A percentile compares a stretch with the other conserved stretches of the same genome.
Conservation (phyloP, 2,113 vertebrate species). For the Protobothrops mucrosquamatus region DNA sequence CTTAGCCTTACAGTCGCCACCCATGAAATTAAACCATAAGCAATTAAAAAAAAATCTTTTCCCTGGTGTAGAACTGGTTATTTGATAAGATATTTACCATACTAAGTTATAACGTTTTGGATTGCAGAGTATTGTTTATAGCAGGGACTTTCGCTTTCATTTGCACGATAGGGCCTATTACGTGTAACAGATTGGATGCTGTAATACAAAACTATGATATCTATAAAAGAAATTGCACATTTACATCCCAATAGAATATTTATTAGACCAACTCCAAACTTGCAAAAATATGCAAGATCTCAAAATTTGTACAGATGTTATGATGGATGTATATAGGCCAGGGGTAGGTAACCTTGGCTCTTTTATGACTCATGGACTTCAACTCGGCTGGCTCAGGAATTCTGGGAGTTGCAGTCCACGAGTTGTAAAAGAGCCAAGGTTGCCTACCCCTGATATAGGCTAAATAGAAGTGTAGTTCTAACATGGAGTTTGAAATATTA, state of each 20-base stretch:
- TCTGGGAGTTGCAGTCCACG: too few species aligned
- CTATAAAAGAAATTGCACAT: not conserved
- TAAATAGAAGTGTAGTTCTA: not conserved
- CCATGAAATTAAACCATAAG: not conserved
- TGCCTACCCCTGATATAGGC: too few species aligned
- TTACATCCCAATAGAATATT: not conserved
- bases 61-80: not conserved
- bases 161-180: not conserved
- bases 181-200: not conserved
- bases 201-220: not conserved
- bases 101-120: not conserved
- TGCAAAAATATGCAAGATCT: not conserved
- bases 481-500: not conserved
- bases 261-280: not conserved
- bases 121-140: not conserved
- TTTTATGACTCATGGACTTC: too few species aligned
- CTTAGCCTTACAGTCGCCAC: not conserved
- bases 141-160: not conserved
- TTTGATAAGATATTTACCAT: not conserved
- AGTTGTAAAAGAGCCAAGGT: too few species aligned
- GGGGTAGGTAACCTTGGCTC: too few species aligned
- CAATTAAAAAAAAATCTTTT: not conserved
- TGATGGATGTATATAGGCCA: not conserved
- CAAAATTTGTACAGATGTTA: not conserved
- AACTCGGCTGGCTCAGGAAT: too few species aligned